phyloP scores from a whole-genome alignment of 2,888 invertebrate genomes.

The Drosophila dives region DNA sequence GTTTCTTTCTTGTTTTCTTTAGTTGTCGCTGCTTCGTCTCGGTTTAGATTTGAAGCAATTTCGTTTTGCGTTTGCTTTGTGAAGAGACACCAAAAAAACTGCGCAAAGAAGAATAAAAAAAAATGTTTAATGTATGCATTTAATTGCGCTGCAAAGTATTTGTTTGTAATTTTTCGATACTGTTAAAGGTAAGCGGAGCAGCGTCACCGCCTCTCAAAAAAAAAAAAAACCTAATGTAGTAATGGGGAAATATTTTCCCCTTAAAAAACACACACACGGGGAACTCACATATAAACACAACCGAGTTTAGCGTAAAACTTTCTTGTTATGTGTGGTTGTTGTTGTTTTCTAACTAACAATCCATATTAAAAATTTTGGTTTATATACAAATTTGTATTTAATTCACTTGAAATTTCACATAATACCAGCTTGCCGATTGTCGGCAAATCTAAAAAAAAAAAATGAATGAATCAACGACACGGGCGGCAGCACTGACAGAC shows the following conservation, averaged over 20 bases:
- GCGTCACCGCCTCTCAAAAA: constrained; percentile 53
- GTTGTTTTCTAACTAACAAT: constrained; percentile 6
- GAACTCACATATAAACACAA: not conserved
- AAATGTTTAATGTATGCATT: constrained; percentile 9
- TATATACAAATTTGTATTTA: constrained; percentile 19
- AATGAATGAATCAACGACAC: constrained; percentile 51
- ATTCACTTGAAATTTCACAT: constrained; percentile 48
- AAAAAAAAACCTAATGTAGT: constrained; percentile 8
- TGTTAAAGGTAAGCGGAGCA: constrained; percentile 40
- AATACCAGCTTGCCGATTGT: constrained; percentile 32
- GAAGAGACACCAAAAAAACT: constrained; percentile 56
- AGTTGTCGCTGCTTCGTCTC: constrained; percentile 38
- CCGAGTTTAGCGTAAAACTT: constrained; percentile 6
- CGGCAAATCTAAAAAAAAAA: constrained; percentile 44
- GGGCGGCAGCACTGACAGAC: constrained; percentile 53
- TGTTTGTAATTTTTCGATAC: constrained; percentile 25
- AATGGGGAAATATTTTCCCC: constrained; percentile 23
- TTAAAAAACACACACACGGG: constrained; percentile 10
- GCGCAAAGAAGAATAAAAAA: constrained; percentile 25
- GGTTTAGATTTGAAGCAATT: constrained; percentile 38
- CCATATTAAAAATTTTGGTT: constrained; percentile 6
- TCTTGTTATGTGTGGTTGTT: not conserved
- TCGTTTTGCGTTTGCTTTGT: constrained; percentile 42
- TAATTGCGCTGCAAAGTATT: constrained; percentile 26
- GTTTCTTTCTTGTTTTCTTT: constrained; percentile 26